Evolutionary conservation across 2,113 vertebrate genomes (phyloP), one percentile per base, ranked within the genome.

Genomic region (Dipodomys stephensi): DNA sequence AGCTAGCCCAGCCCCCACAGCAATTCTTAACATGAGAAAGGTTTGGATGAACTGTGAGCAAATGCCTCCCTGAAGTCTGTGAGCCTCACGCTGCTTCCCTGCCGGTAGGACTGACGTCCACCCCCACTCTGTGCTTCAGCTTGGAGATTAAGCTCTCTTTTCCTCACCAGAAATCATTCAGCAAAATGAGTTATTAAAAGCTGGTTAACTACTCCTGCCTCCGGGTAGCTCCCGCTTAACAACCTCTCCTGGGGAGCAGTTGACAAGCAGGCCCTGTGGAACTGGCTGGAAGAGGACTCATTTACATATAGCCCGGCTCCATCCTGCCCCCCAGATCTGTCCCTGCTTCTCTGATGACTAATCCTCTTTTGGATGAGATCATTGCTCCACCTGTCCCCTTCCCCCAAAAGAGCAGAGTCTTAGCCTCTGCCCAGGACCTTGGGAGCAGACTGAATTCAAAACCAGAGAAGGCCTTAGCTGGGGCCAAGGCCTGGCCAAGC

Each of bases 181-280:
- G 88, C 95, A 94, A 93, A 96, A 92, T 93, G 95, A 97, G 92
- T 95, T 96, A 92, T 95, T 97, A 95, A 95, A 96, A 95, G 94
- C 88, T 2, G 2, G 94, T 93, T 96, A 94, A 93, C 88, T 82
- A 65, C 95, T 94, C 68, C 89, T 97, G 95, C 94, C 97, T 95
- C 88, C 8, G 32, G 92, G 93, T 88, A 77, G 79, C 96, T 95
- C 44, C 82, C 0, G 79, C 82, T 92, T 86, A 90, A 93, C 89
- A 94, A 25, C 83, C 79, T 87, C 87, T 78, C 92, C 92, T 39
- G 23, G 94, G 95, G 85, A 94, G 93, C 91, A 81, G 80, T 92
- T 97, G 96, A 93, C 93, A 96, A 83, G 68, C 77, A n/a, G 91
- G 87, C 49, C 83, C 65, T 0, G 0, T 0, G 20, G 88, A 71